Percentiles rank a stretch among this genome's conserved stretches.
Evolutionary conservation across 2,797 vertebrate genomes (phyloP).

Genomic region (Halcyon badia): DNA sequence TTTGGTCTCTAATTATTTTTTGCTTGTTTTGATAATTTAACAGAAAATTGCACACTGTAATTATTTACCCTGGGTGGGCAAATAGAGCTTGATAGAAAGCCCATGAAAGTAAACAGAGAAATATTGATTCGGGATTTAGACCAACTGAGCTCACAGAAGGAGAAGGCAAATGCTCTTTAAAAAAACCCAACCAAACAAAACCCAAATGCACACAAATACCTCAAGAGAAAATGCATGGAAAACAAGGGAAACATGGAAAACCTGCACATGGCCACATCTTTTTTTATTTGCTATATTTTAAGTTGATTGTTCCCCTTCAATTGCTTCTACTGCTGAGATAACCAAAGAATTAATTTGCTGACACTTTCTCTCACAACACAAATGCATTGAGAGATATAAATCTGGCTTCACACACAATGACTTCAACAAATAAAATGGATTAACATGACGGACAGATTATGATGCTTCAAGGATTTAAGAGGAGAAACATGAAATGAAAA

Average conservation of each 20-base stretch:
- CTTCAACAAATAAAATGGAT: constrained; percentile 58
- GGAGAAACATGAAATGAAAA: constrained; percentile 59
- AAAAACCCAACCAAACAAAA: not conserved
- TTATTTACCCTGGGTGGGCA: not conserved
- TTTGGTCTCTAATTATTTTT: not conserved
- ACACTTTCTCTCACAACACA: not conserved
- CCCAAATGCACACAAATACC: not conserved
- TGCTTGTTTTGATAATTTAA: not conserved
- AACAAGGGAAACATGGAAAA: not conserved
- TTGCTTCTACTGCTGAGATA: not conserved
- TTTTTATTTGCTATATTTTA: not conserved
- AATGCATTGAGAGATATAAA: constrained; percentile 77
- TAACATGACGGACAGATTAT: constrained; percentile 41
- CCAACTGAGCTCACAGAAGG: not conserved
- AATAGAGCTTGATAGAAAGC: not conserved
- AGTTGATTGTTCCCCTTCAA: not conserved
- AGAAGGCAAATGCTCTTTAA: not conserved
- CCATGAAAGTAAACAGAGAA: not conserved
- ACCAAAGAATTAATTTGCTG: not conserved
- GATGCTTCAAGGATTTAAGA: constrained; percentile 28
- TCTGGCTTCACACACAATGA: constrained; percentile 31
- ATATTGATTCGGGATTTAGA: not conserved
- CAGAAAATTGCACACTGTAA: not conserved
- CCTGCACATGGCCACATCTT: not conserved
- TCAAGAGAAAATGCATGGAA: not conserved